These are phyloP conservation scores for Perizoma affinitatum DNA, from an alignment of 2,888 invertebrate species.

Conservation along the genomic window DNA sequence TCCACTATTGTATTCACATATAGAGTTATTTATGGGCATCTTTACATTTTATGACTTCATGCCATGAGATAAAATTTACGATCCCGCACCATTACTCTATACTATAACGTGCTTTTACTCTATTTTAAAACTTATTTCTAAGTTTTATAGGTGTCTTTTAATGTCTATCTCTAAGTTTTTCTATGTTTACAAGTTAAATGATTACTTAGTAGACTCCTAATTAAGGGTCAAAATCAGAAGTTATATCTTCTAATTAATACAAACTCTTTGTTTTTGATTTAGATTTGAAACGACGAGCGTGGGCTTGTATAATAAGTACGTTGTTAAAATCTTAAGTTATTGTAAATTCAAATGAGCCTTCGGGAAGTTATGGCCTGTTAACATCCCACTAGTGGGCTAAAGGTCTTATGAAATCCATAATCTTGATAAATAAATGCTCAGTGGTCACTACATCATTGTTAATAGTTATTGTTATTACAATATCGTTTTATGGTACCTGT, in stretches of 20 bases:
- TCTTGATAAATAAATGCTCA: slow-evolving; percentile 30
- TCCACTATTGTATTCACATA: slow-evolving; percentile 21
- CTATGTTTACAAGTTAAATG: slow-evolving; percentile 28
- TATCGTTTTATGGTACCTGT: background rate
- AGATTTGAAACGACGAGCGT: slow-evolving; percentile 32
- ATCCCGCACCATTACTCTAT: slow-evolving; percentile 22
- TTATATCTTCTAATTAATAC: slow-evolving; percentile 42
- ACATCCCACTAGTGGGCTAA: slow-evolving; percentile 33
- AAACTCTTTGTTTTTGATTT: slow-evolving; percentile 42
- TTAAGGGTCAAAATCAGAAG: slow-evolving; percentile 49
- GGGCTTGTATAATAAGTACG: slow-evolving; percentile 28
- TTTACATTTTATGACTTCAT: slow-evolving; percentile 27
- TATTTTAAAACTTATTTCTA: slow-evolving; percentile 20
- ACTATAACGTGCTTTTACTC: slow-evolving; percentile 18
- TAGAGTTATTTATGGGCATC: slow-evolving; percentile 25
- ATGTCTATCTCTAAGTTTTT: slow-evolving; percentile 12
- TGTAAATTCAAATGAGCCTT: slow-evolving; percentile 34
- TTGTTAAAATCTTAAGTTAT: slow-evolving; percentile 33
- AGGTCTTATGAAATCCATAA: slow-evolving; percentile 30
- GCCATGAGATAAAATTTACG: slow-evolving; percentile 29
- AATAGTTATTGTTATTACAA: slow-evolving; percentile 6
- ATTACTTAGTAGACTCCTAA: slow-evolving; percentile 33
- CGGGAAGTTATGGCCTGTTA: slow-evolving; percentile 34
- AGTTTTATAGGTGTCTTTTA: slow-evolving; percentile 17
- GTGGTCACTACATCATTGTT: slow-evolving; percentile 32